Conservation (phyloP, 2,113 vertebrate genomes). For the Ariopsis seemanni region DNA sequence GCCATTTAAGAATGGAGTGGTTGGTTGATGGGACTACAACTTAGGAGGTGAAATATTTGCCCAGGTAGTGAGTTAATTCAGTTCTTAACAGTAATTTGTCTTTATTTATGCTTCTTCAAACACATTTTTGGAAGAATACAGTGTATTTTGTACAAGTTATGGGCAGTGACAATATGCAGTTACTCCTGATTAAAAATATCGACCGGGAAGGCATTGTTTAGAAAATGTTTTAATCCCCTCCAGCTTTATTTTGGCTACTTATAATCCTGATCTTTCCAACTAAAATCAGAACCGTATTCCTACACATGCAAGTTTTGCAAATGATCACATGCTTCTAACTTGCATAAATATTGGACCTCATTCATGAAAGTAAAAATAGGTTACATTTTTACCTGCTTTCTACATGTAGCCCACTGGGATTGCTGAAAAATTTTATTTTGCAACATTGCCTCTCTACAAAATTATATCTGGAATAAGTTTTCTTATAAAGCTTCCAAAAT, state of each 20-base stretch:
- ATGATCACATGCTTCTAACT: neutral
- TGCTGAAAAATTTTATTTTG: neutral
- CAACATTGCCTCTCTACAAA: neutral
- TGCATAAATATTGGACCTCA: neutral
- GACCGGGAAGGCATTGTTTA: neutral
- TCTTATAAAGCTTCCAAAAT: slow-evolving; percentile 1
- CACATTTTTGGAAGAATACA: neutral
- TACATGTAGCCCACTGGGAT: neutral
- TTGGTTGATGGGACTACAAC: neutral
- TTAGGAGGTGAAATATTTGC: neutral
- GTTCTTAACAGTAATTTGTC: neutral
- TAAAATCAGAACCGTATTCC: neutral
- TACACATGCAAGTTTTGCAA: neutral
- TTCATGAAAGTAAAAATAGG: neutral
- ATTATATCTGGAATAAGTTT: neutral
- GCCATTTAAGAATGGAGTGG: neutral
- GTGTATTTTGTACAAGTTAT: neutral
- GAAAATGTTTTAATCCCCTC: neutral
- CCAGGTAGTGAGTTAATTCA: neutral
- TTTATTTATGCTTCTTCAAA: neutral
- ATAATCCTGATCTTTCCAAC: neutral
- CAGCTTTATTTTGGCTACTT: neutral
- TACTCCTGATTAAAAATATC: neutral
- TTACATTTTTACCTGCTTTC: neutral
- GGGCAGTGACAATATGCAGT: neutral